Base-by-base conservation (phyloP, 2,113 vertebrate species). In the Alexandromys fortis region DNA sequence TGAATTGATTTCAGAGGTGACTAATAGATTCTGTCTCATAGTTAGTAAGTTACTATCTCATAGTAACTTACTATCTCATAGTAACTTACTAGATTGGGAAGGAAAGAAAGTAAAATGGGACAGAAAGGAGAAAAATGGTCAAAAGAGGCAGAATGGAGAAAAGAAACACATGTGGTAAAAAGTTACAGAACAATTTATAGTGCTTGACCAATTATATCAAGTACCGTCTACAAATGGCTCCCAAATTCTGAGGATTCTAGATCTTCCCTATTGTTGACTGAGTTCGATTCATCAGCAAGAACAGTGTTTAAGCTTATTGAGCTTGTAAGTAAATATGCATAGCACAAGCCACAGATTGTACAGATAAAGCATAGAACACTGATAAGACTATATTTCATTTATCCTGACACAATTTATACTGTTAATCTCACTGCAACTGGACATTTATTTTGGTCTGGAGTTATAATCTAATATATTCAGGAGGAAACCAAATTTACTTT, bases 401-500 rank as follows among this genome's bases (percentile, higher is more conserved):
- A 94, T 77, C 58, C 63, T 90, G 96, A 96, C 89, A 94, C 70
- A 92, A 79, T 88, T 42, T 67, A 86, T 47, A 85, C 89, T 91
- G 82, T 92, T 97, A 97, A 95, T 96, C 94, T 97, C 81, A 73
- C 68, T 94, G 90, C 33, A 68, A 72, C 49, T 88, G 30, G 35
- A 93, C 85, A 67, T 96, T 86, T 92, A 89, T 92, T 96, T 97
- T 93, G 49, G 75, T 93, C 70, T 96, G 65, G 90, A 96, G 89
- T 96, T 96, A 94, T 61, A 90, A 94, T 14, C 75, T 81, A 94
- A 93, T 91, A 81, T 1, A 3, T 85, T 94, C 83, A 94, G 79
- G 70, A 96, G 78, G 79, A 89, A 97, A 90, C 55, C 89, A 94
- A 86, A 96, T 97, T 96, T 97, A 96, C 26, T 52, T 52, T 79